phyloP scores from a whole-genome alignment of 2,113 vertebrate genomes.

The Malurus elegans region DNA sequence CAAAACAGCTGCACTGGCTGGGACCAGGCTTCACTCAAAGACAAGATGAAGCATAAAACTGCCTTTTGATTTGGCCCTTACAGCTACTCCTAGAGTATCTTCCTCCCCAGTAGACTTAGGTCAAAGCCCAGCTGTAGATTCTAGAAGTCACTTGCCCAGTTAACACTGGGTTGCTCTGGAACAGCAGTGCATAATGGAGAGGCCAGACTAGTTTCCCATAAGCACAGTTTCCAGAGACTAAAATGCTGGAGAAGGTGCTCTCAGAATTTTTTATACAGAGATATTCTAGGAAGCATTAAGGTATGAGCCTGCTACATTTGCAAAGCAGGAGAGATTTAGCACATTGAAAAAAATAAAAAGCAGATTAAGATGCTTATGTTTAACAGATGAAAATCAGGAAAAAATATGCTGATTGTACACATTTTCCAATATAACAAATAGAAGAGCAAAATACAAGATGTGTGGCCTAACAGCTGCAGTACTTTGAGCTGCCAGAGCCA shows the following conservation, averaged over 20 bases:
- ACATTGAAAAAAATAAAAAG: neutral
- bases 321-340: neutral
- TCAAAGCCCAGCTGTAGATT: neutral
- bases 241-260: neutral
- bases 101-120: neutral
- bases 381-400: neutral
- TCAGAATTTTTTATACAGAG: neutral
- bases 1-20: neutral
- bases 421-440: neutral
- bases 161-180: neutral
- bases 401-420: neutral
- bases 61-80: neutral
- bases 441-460: neutral
- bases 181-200: neutral
- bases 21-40: neutral
- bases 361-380: neutral
- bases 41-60: neutral
- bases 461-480: slow-evolving; percentile 23
- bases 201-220: neutral
- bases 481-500: neutral
- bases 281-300: neutral
- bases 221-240: neutral
- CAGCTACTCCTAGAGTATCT: neutral
- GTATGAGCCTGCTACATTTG: neutral
- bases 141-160: neutral